These are phyloP conservation scores for Pterobdella sp. DNA, from an alignment of 2,888 invertebrate genomes.

Conservation along the genomic window DNA sequence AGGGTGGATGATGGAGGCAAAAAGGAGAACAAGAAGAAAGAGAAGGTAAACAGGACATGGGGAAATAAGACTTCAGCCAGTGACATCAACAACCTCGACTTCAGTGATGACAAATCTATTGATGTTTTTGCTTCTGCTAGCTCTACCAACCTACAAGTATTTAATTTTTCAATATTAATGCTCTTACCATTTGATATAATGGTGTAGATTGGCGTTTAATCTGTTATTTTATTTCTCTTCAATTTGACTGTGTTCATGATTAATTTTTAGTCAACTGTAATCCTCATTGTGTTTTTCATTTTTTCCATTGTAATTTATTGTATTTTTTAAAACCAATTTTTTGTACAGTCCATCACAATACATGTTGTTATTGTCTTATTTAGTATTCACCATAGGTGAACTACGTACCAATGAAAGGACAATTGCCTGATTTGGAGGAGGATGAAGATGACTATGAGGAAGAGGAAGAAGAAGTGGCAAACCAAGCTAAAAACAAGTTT, in stretches of 20 bases:
- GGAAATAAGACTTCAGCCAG: slow-evolving; percentile 64
- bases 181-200: background rate
- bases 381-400: slow-evolving; percentile 5
- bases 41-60: slow-evolving; percentile 84
- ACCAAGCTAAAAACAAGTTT: background rate
- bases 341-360: background rate
- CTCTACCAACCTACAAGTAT: background rate
- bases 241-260: no score
- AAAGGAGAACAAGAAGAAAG: slow-evolving; percentile 52
- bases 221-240: no score
- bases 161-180: background rate
- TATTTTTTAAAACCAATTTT: background rate
- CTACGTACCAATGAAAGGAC: slow-evolving; percentile 37
- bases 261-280: no score
- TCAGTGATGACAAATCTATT: slow-evolving; percentile 49
- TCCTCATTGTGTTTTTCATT: no score
- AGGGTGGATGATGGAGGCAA: slow-evolving; percentile 2
- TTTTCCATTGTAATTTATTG: no score
- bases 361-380: no score
- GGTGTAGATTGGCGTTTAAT: no score
- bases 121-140: background rate
- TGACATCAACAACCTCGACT: slow-evolving; percentile 70
- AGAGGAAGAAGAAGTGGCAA: slow-evolving; percentile 23
- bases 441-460: background rate
- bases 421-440: slow-evolving; percentile 24